Base-by-base conservation (phyloP, 2,888 invertebrate species). In the Eledona agricola region DNA sequence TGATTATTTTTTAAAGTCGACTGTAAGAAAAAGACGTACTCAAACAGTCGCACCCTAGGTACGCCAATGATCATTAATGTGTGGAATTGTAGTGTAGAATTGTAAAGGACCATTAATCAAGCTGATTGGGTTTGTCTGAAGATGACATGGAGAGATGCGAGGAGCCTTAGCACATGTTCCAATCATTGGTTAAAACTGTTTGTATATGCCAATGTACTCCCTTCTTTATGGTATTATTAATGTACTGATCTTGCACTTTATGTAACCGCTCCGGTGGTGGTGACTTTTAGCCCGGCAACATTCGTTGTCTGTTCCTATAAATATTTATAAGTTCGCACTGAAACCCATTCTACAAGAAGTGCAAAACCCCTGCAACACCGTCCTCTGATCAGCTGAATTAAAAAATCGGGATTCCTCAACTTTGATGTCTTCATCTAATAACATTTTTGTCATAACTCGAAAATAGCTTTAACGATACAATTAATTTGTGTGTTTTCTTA, bases 171-270 rank as follows among this genome's bases (percentile, higher is more conserved):
- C 59, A 59, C 54, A 59, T 59, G 59, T 57, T 54, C 51, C 47
- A 55, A 57, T 57, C 57, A 60, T 60, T 60, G 58, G 58, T 50
- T 60, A 56, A 58, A 58, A 58, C 49, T 50, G 46, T 55, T 55
- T 55, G 55, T 50, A 43, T 45, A 55, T 54, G 54, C 50, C 47
- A 35, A 35, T 35, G 47, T 47, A 16, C 34, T 25, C 34, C 64
- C 62, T 60, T 62, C 53, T 28, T 50, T 53, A 51, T 54, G 50
- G 37, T 23, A 56, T 67, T 63, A 67, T 64, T 67, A 66, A 68
- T 66, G 65, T 63, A 62, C 57, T 58, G 60, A 58, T 58, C 59
- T 57, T 62, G 61, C 60, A 62, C 60, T 64, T 69, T 66, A 63
- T 65, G 59, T 63, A 65, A 64, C 61, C 62, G 53, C 25, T 57